Conservation (phyloP, 2,888 invertebrate genomes). For the Cryptosula pallasiana region DNA sequence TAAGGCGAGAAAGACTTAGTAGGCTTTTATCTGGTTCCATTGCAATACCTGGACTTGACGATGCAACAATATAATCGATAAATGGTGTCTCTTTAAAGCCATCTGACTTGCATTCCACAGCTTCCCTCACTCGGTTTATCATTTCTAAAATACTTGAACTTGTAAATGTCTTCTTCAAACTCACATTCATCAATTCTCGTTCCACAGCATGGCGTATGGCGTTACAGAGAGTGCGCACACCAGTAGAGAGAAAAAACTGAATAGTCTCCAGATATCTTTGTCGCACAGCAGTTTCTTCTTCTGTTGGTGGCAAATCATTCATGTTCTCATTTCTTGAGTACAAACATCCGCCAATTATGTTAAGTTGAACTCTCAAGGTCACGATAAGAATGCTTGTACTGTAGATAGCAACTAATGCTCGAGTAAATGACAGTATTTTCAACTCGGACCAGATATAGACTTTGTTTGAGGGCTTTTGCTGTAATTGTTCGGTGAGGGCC, state of each 20-base stretch:
- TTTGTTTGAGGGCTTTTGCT: slow-evolving; percentile 9
- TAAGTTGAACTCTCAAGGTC: slow-evolving; percentile 1
- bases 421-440: slow-evolving; percentile 3
- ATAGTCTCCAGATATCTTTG: slow-evolving; percentile 4
- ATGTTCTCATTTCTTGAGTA: background rate
- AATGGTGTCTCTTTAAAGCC: slow-evolving; percentile 8
- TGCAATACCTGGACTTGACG: background rate
- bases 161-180: background rate
- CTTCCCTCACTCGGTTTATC: background rate
- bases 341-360: slow-evolving; percentile 8
- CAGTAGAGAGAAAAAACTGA: background rate
- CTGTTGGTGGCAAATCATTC: background rate
- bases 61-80: background rate
- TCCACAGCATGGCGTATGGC: background rate
- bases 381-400: slow-evolving; percentile 16
- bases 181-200: background rate
- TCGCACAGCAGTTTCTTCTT: background rate
- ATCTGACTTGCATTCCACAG: background rate
- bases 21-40: background rate
- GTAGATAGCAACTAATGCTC: background rate
- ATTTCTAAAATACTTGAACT: background rate
- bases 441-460: slow-evolving; percentile 10
- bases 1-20: background rate
- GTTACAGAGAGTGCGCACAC: background rate
- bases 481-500: background rate